These are phyloP conservation scores for Agonopterix arenella DNA, from an alignment of 2,888 invertebrate species.

Conservation along the genomic window DNA sequence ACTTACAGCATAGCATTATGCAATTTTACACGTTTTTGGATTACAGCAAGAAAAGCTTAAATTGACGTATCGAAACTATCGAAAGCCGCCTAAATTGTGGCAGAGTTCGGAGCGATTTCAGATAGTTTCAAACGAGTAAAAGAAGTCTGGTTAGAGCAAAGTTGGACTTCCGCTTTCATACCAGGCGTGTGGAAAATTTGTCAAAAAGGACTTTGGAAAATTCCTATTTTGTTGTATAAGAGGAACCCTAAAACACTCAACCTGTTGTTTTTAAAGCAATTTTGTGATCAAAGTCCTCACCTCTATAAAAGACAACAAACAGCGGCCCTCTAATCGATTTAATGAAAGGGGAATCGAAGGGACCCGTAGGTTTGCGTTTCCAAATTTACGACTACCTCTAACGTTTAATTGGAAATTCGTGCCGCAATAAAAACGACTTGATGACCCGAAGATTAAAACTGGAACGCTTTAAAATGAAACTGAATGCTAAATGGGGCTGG, in stretches of 20 bases:
- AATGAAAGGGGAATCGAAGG: constrained; percentile 67
- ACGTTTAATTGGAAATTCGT: constrained; percentile 67
- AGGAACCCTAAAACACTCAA: constrained; percentile 12
- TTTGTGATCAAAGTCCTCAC: constrained; percentile 54
- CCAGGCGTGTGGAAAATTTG: too few species aligned
- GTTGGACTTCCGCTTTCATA: too few species aligned
- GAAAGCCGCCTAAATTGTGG: too few species aligned
- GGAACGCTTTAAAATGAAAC: constrained; percentile 38
- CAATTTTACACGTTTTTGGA: too few species aligned
- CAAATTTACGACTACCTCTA: constrained; percentile 64
- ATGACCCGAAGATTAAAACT: constrained; percentile 59
- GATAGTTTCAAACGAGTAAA: too few species aligned
- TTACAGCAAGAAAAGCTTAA: too few species aligned
- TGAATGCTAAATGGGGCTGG: constrained; percentile 33
- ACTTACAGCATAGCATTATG: too few species aligned
- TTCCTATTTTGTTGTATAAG: too few species aligned
- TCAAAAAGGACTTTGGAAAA: too few species aligned
- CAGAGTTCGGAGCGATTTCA: too few species aligned
- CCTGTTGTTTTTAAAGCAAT: constrained; percentile 59
- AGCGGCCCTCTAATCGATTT: constrained; percentile 59
- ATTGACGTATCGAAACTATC: too few species aligned
- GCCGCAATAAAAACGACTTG: constrained; percentile 63
- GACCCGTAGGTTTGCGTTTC: constrained; percentile 53
- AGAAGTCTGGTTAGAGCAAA: too few species aligned
- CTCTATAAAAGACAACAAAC: constrained; percentile 58